Conservation (phyloP, 2,888 invertebrate species). For the Atethmia centrago region DNA sequence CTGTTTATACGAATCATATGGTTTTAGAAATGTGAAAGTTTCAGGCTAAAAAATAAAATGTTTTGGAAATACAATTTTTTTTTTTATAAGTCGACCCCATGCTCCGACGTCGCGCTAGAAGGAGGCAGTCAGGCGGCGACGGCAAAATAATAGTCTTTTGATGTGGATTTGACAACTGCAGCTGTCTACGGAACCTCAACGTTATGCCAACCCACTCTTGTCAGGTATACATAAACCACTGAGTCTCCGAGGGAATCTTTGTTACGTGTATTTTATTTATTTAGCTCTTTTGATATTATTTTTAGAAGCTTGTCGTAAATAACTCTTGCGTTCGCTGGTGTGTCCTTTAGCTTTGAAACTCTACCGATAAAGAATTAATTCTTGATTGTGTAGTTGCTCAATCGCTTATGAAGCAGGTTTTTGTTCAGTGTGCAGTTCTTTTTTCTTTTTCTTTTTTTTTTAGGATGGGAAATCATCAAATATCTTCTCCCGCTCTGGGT, state of each 20-base stretch:
- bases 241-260: slow-evolving; percentile 51
- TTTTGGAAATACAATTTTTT: background rate
- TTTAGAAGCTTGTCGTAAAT: slow-evolving; percentile 46
- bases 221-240: slow-evolving; percentile 46
- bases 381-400: background rate
- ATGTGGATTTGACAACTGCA: background rate
- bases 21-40: no score
- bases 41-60: background rate
- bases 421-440: no score
- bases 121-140: background rate
- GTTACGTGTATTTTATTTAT: slow-evolving; percentile 63
- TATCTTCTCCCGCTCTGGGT: no score
- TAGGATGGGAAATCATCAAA: no score
- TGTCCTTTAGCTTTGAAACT: slow-evolving; percentile 1
- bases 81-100: background rate
- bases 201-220: background rate
- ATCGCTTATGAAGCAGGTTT: background rate
- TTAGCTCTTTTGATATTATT: slow-evolving; percentile 59
- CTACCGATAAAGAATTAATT: background rate
- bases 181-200: slow-evolving; percentile 38
- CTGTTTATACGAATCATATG: background rate
- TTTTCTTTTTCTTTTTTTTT: no score
- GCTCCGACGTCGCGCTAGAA: background rate
- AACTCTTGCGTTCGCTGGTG: slow-evolving; percentile 14
- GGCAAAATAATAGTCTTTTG: background rate